These are phyloP conservation scores for Lepus timidus DNA, from an alignment of 2,113 vertebrate species.

Conservation along the genomic window DNA sequence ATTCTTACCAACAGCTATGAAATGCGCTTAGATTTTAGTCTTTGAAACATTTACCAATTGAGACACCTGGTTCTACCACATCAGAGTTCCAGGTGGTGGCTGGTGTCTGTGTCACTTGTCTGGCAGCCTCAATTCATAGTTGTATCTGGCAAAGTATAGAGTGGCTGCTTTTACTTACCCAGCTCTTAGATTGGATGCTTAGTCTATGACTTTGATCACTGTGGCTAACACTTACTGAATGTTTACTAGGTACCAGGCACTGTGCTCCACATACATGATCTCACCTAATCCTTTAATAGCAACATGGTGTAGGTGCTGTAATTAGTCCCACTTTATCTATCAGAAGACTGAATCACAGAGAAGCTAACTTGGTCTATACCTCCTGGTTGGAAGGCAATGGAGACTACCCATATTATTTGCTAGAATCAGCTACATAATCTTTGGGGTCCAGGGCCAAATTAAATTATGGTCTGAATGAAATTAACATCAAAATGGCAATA, in stretches of 20 bases:
- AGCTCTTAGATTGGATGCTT: not conserved
- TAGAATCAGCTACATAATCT: not conserved
- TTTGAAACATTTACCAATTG: not conserved
- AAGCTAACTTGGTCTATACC: not conserved
- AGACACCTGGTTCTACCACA: not conserved
- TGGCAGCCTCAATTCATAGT: not conserved
- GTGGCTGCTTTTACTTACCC: not conserved
- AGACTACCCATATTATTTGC: not conserved
- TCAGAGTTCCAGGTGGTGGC: not conserved
- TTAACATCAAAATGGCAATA: not conserved
- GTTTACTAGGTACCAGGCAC: not conserved
- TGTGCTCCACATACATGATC: fast-evolving
- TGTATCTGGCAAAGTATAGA: not conserved
- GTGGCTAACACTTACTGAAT: not conserved
- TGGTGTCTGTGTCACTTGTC: not conserved
- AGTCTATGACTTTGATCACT: not conserved
- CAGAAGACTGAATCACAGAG: not conserved
- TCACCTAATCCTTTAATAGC: not conserved
- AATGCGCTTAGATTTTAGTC: not conserved
- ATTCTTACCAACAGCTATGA: not conserved
- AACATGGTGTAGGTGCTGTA: not conserved
- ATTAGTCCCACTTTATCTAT: not conserved
- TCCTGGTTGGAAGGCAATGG: not conserved
- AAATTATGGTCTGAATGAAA: not conserved
- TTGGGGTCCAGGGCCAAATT: not conserved